Evolutionary conservation across 2,797 vertebrate genomes (phyloP).

Genomic region (Gambelia wislizenii): DNA sequence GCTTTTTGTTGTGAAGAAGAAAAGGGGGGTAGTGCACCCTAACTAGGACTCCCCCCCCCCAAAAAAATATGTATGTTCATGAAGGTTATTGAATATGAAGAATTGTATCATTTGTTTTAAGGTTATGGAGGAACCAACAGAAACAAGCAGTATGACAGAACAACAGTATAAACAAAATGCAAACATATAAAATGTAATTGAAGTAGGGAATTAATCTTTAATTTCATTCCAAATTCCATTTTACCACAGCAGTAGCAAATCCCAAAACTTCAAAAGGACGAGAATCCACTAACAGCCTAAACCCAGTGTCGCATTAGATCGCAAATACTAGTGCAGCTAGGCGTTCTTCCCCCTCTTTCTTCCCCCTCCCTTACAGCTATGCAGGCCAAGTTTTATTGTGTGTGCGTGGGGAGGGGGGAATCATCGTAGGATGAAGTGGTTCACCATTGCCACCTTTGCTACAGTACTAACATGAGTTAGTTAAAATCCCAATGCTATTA

Average conservation of each 20-base stretch:
- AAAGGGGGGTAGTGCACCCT: not conserved
- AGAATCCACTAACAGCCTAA: not conserved
- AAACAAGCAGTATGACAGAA: not conserved
- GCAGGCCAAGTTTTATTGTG: too few relatives aligned
- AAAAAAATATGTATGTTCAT: not conserved
- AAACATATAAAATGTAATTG: not conserved
- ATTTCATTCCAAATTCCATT: conserved; percentile 2
- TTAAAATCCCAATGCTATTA: too few relatives aligned
- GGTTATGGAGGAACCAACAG: not conserved
- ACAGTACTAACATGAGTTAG: too few relatives aligned
- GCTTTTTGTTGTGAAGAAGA: not conserved
- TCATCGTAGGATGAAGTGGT: too few relatives aligned
- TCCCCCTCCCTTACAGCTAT: not conserved
- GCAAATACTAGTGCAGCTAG: not conserved
- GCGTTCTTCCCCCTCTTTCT: not conserved
- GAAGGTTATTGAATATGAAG: not conserved
- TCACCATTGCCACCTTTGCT: too few relatives aligned
- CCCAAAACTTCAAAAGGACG: not conserved
- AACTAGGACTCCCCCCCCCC: not conserved
- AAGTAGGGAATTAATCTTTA: not conserved
- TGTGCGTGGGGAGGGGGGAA: too few relatives aligned
- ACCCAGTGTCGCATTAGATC: not conserved
- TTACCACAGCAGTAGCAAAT: not conserved
- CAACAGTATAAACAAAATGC: conserved; percentile 6
- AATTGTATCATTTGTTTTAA: not conserved